Evolutionary conservation across 2,113 vertebrate species (phyloP), one percentile per base, ranked within the genome.

Genomic region (Seriola quinqueradiata): DNA sequence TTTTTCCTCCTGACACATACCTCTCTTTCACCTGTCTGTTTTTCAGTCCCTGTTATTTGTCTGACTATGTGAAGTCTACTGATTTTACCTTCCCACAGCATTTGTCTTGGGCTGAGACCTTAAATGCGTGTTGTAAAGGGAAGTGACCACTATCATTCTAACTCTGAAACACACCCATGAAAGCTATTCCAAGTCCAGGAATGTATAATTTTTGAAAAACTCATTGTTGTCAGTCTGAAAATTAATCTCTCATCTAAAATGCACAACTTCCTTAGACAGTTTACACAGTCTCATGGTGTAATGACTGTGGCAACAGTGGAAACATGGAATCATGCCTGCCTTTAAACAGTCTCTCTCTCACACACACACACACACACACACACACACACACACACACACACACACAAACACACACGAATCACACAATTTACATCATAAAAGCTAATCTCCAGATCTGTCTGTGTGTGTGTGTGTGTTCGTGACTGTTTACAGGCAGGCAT

Each of bases 1-100:
- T 28, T 63, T 79, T 28, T 58, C 25, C 38, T 36, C 38, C n/a
- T 25, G 50, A 59, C 25, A 58, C 17, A 75, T 17, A 55, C 54
- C 21, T n/a, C 54, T 55, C 10, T 55, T 11, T 25, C 1, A 25
- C n/a, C n/a, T 25, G 54, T 55, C n/a, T 5, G 54, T 55, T n/a
- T 25, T 23, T 25, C 9, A 55, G 54, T 55, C n/a, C 54, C 54
- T 55, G 54, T 55, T 25, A 55, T 55, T 55, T 55, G 21, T 25
- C 54, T 55, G n/a, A 25, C 54, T 55, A 10, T 55, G 21, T 23
- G 54, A 55, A 23, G n/a, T 55, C n/a, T n/a, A 5, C 46, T 48
- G 46, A 48, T 48, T 17, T 7, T 17, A n/a, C 19, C 13, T 21
- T 19, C n/a, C 9, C 8, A n/a, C n/a, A 19, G 17, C 50, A n/a